Conservation (phyloP, 2,113 vertebrate genomes). For the Pycnonotus jocosus region DNA sequence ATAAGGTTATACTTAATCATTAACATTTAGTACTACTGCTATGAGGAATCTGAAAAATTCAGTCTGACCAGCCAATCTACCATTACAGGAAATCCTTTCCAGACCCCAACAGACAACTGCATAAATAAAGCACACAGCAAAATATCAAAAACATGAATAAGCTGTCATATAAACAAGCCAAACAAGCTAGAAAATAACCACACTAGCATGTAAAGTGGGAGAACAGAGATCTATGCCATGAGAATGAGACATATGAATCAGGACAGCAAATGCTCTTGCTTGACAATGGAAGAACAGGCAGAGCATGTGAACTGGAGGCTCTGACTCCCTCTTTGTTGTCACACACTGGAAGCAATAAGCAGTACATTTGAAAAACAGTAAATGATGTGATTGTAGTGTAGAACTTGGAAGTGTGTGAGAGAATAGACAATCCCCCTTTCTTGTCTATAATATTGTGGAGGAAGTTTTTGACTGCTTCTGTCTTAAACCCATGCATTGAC, state of each 20-base stretch:
- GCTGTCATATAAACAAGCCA: conserved; percentile 36
- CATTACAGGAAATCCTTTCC: conserved; percentile 48
- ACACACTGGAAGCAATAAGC: background rate
- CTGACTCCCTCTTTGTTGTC: background rate
- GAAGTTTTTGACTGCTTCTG: background rate
- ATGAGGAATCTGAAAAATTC: conserved; percentile 56
- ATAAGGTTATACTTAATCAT: conserved; percentile 62
- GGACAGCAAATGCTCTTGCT: background rate
- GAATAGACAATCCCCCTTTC: background rate
- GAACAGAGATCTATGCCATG: background rate
- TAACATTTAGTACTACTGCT: conserved; percentile 54
- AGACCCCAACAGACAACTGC: conserved; percentile 38
- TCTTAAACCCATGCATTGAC: rapidly evolving
- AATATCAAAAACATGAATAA: conserved; percentile 49
- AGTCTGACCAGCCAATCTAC: conserved; percentile 40
- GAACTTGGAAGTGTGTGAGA: background rate
- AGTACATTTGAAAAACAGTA: background rate
- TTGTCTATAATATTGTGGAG: background rate
- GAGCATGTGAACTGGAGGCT: background rate
- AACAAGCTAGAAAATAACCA: conserved; percentile 32
- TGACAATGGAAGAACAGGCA: background rate
- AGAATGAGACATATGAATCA: background rate
- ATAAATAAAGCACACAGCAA: conserved; percentile 51
- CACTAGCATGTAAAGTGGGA: conserved; percentile 21
- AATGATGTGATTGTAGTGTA: background rate